These are phyloP conservation scores for Notodonta dromedarius DNA, from an alignment of 2,888 invertebrate genomes.

Conservation along the genomic window DNA sequence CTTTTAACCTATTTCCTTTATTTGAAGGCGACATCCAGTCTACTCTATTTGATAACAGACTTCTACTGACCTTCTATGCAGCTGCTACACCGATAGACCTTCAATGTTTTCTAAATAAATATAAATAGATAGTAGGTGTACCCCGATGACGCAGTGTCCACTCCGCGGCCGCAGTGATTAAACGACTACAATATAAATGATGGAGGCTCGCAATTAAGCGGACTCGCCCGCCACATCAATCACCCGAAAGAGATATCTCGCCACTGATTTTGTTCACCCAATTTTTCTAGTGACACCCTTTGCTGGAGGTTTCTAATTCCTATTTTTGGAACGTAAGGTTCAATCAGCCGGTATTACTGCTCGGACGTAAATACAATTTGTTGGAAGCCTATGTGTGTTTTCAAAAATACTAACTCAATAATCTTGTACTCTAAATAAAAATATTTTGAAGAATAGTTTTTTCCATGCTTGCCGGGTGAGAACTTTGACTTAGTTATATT, in stretches of 20 bases:
- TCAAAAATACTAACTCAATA: neutral
- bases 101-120: too few relatives aligned
- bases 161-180: slow-evolving; percentile 54
- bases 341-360: neutral
- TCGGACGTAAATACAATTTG: neutral
- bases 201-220: slow-evolving; percentile 65
- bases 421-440: too few relatives aligned
- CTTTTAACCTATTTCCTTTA: too few relatives aligned
- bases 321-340: slow-evolving; percentile 18
- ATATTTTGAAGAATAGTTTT: too few relatives aligned
- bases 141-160: slow-evolving; percentile 12
- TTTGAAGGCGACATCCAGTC: too few relatives aligned
- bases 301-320: slow-evolving; percentile 9
- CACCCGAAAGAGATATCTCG: slow-evolving; percentile 53
- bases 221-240: slow-evolving; percentile 60
- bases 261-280: slow-evolving; percentile 57
- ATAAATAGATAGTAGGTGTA: too few relatives aligned
- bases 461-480: too few relatives aligned
- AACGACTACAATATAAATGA: slow-evolving; percentile 72
- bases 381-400: neutral
- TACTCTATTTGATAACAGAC: too few relatives aligned
- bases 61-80: too few relatives aligned
- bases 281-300: slow-evolving; percentile 42
- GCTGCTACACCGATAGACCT: too few relatives aligned
- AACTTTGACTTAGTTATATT: too few relatives aligned